Evolutionary conservation across 2,888 invertebrate species (phyloP), one percentile per base, ranked within the genome.

Genomic region (Nemurella pictetii): DNA sequence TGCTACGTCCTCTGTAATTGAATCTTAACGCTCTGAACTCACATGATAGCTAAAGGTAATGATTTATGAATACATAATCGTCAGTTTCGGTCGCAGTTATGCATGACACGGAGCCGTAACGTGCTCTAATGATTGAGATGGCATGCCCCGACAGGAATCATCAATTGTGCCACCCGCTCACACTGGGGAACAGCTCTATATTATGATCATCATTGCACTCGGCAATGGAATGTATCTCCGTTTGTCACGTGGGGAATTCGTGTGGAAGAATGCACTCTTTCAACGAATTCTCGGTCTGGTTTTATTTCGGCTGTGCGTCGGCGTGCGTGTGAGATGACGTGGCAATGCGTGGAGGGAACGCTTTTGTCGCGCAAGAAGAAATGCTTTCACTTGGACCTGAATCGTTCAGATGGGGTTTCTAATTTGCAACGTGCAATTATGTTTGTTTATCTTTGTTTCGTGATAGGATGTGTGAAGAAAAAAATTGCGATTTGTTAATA

Each of bases 41-140:
- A 32, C 32, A 3, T 32, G 4, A 32, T 9, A 9, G 32, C 4
- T 32, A 32, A 32, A 9, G 32, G 32, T 32, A 32, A 32, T 32
- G 32, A 32, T 32, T 32, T 32, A 32, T 32, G 32, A 32, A 32
- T 32, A 32, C 9, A 3, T 32, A 32, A 32, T 32, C 32, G 32
- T 32, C 32, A 32, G 32, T 32, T 32, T 32, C 32, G 32, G 32
- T 5, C 9, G 32, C 32, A 5, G 32, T 32, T 32, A 32, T 32
- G 32, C 32, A 9, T 32, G 32, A 32, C 32, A 32, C 32, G 32
- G 9, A 7, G 3, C 7, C 20, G 25, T 25, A 73, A 4, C 73
- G n/a, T 73, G n/a, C 73, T 20, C 73, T 73, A 73, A 73, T 73
- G 73, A 73, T 73, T 73, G 73, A 73, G 73, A 73, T 20, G 73